Evolutionary conservation across 1,140 invertebrate species (phyloP).

Genomic region (Drosophila prosaltans): DNA sequence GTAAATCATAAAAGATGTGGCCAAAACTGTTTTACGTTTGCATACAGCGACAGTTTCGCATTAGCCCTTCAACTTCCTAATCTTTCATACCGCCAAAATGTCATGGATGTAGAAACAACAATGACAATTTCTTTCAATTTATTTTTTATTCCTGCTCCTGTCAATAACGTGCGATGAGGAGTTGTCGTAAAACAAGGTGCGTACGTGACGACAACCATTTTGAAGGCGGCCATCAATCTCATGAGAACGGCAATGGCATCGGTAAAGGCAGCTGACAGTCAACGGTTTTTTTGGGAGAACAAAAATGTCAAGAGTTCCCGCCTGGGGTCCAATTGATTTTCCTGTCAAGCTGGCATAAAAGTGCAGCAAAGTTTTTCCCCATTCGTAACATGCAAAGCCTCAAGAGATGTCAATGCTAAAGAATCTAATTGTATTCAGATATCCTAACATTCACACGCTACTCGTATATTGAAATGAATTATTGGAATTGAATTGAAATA

Average conservation of each 20-base stretch:
- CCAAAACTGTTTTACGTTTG: neutral
- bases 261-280: constrained; percentile 44
- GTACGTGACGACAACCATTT: constrained; percentile 56
- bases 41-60: neutral
- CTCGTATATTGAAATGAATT: neutral
- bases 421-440: constrained; percentile 3
- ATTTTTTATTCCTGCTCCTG: neutral
- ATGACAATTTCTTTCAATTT: constrained; percentile 5
- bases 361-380: neutral
- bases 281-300: constrained; percentile 12
- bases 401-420: neutral
- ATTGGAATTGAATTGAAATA: neutral
- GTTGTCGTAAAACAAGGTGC: constrained; percentile 26
- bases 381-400: neutral
- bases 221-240: constrained; percentile 58
- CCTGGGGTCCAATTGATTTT: constrained; percentile 7
- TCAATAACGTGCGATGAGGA: constrained; percentile 10
- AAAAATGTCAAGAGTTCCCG: constrained; percentile 3
- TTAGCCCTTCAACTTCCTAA: neutral
- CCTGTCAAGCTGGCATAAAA: neutral
- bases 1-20: neutral
- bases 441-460: neutral
- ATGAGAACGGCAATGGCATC: constrained; percentile 19
- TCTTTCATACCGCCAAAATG: neutral
- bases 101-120: constrained; percentile 9